Evolutionary conservation across 35 echinoderm and acorn worm genomes (phyloP), one percentile per base, ranked within the genome.

Genomic region (Strongylocentrotus purpuratus): DNA sequence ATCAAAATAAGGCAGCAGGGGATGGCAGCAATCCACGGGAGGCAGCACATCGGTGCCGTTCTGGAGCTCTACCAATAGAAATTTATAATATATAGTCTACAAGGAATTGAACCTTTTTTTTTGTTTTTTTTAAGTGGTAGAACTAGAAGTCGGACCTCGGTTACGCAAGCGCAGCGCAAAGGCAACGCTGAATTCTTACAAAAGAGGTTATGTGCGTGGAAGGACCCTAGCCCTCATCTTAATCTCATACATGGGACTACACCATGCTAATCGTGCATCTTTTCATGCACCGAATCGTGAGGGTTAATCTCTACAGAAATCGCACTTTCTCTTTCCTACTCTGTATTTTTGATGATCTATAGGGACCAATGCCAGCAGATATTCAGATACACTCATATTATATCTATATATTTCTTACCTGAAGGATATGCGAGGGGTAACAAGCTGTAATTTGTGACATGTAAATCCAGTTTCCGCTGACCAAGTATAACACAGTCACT

Each of bases 361-460:
- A 28, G 5, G 20, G 65, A 59, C 20, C 7, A 22, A 78, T 28
- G 1, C 65, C 22, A n/a, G 65, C 22, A 78, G 0, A 28, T n/a
- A 78, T n/a, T 28, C 2, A 8, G 65, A 25, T n/a, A 8, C 28
- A 78, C 20, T 28, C 65, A 28, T 78, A 78, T 7, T 78, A 78
- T 78, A 22, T 55, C 50, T 41, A 55, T n/a, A 78, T 6, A 2
- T 2, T 59, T 78, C 65, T 78, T 78, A 78, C 65, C 65, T 78
- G 65, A 78, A 78, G 65, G 65, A 78, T 78, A 78, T 78, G 65
- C 65, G 65, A 78, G 28, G 65, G 65, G 65, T 78, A 28, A 78
- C 13, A 70, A 78, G n/a, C 22, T 78, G 65, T n/a, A 78, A 78
- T 78, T 78, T 78, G 20, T 78, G 65, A 18, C 65, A 78, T 78